Evolutionary conservation across 1,140 invertebrate genomes (phyloP), one percentile per base, ranked within the genome.

Genomic region (Apis mellifera): DNA sequence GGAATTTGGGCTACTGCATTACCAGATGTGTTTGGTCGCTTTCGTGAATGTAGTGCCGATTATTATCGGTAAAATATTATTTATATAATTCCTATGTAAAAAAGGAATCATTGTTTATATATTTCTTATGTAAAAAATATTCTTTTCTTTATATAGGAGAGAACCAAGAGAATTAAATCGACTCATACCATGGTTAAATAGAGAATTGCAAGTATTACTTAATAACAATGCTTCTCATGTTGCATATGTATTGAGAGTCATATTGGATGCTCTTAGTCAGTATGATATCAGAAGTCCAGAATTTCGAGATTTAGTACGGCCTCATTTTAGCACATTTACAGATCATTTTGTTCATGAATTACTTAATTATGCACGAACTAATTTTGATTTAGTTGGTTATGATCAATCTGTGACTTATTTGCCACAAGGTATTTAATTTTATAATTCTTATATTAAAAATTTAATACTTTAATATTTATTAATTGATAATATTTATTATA

Each of bases 321-420:
- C 95, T 7, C 96, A 95, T 89, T 94, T 97, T 55, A 95, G 95
- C 21, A 91, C 93, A 21, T 94, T 95, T 78, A 96, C 96, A 0
- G 95, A 96, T 81, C 97, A 98, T 91, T 99, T 99, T 93, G 95
- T 98, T 59, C 98, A 99, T 89, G 98, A 99, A 91, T 95, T 99
- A 81, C 96, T 96, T 84, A 96, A 96, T 91, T 99, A 97, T 95
- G 97, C 98, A 60, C 95, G 96, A 50, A 97, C 97, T 13, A 97
- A 97, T 0, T 97, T 96, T 91, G 97, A 98, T 89, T 96, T 99
- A 95, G 94, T 96, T 69, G 96, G 96, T 42, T 97, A 97, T 89
- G 96, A 97, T 89, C 92, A 95, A 60, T 83, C 93, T 82, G 92
- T 94, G 69, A 90, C 88, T 65, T 95, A 96, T 83, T 81, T 88